Percentiles rank a stretch among this genome's conserved stretches.
Evolutionary conservation across 2,113 vertebrate genomes (phyloP).

Genomic region (Plotosus lineatus): DNA sequence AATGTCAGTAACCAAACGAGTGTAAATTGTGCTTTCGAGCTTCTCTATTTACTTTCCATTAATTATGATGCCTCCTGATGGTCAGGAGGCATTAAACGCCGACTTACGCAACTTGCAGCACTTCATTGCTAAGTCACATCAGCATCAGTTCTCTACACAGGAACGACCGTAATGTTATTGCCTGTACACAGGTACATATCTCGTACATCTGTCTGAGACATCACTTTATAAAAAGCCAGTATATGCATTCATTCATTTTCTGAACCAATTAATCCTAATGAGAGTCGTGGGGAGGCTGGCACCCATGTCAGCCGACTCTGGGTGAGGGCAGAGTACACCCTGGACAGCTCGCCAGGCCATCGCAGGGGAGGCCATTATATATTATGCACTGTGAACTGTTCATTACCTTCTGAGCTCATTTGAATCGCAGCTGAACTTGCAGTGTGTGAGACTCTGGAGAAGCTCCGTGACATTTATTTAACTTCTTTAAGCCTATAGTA

Average conservation of each 20-base stretch:
- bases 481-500: constrained; percentile 1
- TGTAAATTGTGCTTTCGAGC: neutral
- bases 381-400: neutral
- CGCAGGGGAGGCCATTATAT: neutral
- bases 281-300: too few species aligned
- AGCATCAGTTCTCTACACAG: neutral
- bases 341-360: too few species aligned
- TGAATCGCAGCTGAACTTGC: neutral
- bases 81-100: neutral
- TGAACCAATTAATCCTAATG: too few species aligned
- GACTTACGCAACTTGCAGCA: neutral
- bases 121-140: neutral
- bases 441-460: neutral
- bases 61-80: neutral
- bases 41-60: neutral
- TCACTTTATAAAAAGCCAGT: neutral
- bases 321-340: too few species aligned
- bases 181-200: neutral
- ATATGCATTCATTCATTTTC: too few species aligned
- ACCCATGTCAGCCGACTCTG: too few species aligned
- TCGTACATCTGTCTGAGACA: neutral
- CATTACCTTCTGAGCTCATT: neutral
- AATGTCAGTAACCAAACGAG: too few species aligned
- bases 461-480: constrained; percentile 13
- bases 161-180: neutral